Evolutionary conservation across 2,888 invertebrate genomes (phyloP), one percentile per base, ranked within the genome.

Genomic region (Congeria kusceri): DNA sequence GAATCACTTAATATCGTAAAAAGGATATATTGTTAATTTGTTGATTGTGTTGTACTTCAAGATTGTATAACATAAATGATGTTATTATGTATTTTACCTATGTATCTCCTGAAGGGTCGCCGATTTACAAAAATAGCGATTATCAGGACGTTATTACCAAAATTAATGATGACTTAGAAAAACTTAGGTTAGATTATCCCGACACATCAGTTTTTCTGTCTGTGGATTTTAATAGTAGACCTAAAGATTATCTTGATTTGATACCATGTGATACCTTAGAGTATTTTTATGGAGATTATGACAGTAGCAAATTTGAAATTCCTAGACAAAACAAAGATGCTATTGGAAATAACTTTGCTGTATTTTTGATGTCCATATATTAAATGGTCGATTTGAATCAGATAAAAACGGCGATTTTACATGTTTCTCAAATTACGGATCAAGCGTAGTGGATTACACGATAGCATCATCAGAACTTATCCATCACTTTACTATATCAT

Each of bases 401-500:
- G 62, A 62, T 25, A 13, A 3, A 15, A 46, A 29, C 3, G 62
- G 62, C 15, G 46, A 62, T 15, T 62, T 32, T n/a, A 62, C 62
- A 23, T 62, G 39, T 25, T 23, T 62, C 25, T 39, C 62, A 39
- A 62, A 62, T 46, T 15, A 62, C 39, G 32, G 62, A 39, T 25
- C 39, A 15, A 32, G 32, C 18, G 39, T 39, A 18, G 62, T 62
- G 29, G 62, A 62, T 25, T 32, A 32, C 9, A 32, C 9, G 9
- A 32, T 32, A 7, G 32, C 32, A 4, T 32, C 32, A 32, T 7
- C 32, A 7, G 32, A 32, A 32, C 32, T 32, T 9, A 27, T 53
- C 57, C n/a, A 28, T 56, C 66, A 66, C 32, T 66, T 66, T 27
- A 53, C 57, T 18, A 53, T 66, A 11, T 5, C 39, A 11, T 47